phyloP scores from a whole-genome alignment of 2,113 vertebrate genomes.

The Leptobrachium ailaonicum region DNA sequence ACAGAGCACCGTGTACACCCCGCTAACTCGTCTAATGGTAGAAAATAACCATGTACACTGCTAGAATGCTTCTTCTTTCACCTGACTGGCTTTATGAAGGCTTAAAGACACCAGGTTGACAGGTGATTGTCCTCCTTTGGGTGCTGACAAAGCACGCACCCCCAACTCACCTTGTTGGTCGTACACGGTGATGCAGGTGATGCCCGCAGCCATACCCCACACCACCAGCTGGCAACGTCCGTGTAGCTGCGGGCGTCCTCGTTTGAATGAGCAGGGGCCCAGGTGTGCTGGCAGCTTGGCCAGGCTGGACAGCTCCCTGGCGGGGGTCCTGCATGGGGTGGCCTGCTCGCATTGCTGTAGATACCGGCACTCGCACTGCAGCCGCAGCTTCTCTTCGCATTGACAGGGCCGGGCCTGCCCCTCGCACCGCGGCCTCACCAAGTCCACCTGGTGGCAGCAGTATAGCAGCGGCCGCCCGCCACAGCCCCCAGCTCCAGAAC shows the following conservation, averaged over 20 bases:
- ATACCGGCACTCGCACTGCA: conserved; percentile 17
- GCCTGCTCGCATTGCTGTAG: conserved; percentile 37
- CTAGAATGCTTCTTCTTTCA: no score
- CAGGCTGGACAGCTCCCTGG: conserved; percentile 70
- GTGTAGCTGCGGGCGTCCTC: conserved; percentile 87
- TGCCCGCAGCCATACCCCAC: conserved; percentile 95
- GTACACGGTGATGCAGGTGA: conserved; percentile 94
- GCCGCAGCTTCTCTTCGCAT: conserved; percentile 41
- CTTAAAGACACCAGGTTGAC: no score
- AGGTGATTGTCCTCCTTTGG: no score
- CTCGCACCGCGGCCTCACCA: conserved; percentile 22
- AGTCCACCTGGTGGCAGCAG: conserved; percentile 61
- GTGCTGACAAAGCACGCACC: no score
- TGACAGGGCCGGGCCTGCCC: conserved; percentile 46
- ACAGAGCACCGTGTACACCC: no score
- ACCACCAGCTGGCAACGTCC: conserved; percentile 91
- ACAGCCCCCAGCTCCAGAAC: conserved; percentile 72
- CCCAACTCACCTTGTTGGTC: conserved; percentile 80
- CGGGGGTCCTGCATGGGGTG: conserved; percentile 61
- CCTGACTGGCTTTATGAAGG: no score
- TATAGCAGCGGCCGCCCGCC: conserved; percentile 66
- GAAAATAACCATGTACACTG: no score
- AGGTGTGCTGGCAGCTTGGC: conserved; percentile 88
- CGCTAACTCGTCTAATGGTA: no score
- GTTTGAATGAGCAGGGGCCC: conserved; percentile 81